A percentile compares a stretch with the other conserved stretches of the same genome.
Conservation (phyloP, 1,140 invertebrate genomes). For the Chelonus insularis region DNA sequence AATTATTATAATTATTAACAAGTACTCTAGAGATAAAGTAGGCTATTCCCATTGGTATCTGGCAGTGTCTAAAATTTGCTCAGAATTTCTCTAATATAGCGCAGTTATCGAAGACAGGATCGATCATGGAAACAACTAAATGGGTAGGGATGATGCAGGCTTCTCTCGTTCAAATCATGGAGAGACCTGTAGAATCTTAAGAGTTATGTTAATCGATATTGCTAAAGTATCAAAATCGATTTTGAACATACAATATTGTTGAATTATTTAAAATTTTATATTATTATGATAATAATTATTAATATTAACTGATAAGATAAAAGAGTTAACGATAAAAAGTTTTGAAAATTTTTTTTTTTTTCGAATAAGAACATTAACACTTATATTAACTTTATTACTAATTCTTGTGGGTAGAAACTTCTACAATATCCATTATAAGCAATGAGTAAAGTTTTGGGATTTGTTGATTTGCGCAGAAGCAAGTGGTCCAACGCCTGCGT, state of each 20-base stretch:
- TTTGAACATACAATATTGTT: constrained; percentile 10
- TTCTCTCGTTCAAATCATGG: not conserved
- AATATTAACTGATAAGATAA: too few species aligned
- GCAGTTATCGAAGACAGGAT: constrained; percentile 15
- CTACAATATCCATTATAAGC: constrained; percentile 24
- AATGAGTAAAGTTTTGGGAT: constrained; percentile 25
- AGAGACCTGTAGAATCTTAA: constrained; percentile 21
- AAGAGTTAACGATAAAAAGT: too few species aligned
- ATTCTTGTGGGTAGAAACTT: not conserved
- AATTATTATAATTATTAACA: too few species aligned
- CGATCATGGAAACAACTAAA: constrained; percentile 1
- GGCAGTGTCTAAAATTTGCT: not conserved
- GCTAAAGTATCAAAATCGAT: constrained; percentile 13
- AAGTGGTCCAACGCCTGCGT: constrained; percentile 49
- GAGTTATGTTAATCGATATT: constrained; percentile 11
- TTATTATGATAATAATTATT: too few species aligned
- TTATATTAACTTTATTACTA: not conserved
- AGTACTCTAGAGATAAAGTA: too few species aligned
- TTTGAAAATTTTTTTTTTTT: too few species aligned
- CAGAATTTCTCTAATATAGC: not conserved
- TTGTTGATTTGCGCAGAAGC: constrained; percentile 42
- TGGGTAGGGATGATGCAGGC: not conserved
- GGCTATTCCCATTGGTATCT: not conserved
- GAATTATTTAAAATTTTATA: too few species aligned
- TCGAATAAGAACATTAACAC: too few species aligned